Conservation (phyloP, 2,888 invertebrate genomes). For the Actias luna region DNA sequence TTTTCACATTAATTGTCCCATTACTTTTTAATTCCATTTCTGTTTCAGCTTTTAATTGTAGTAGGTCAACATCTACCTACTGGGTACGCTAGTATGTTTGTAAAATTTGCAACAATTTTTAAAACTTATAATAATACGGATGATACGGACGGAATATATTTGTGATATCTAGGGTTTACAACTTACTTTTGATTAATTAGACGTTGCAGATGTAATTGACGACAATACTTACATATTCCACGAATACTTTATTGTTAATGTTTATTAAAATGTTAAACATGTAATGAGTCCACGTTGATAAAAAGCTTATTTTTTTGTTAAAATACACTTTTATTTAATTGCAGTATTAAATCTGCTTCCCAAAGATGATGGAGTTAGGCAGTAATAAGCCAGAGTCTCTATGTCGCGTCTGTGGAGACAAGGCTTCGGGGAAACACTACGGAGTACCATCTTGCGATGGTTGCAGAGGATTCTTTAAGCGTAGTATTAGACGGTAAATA, state of each 20-base stretch:
- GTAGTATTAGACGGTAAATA: constrained; percentile 90
- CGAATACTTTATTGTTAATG: neutral
- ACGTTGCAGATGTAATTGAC: neutral
- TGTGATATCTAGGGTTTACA: too few relatives aligned
- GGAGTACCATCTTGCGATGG: constrained; percentile 93
- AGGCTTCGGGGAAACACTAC: constrained; percentile 91
- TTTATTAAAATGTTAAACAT: neutral
- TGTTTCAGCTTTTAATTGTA: too few relatives aligned
- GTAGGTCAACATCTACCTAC: too few relatives aligned
- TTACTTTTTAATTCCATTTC: too few relatives aligned
- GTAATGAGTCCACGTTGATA: neutral
- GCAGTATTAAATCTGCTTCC: neutral
- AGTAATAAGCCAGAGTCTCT: constrained; percentile 81
- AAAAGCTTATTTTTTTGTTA: neutral
- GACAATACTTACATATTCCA: neutral
- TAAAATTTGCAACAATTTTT: too few relatives aligned
- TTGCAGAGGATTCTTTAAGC: constrained; percentile 96
- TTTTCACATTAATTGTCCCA: too few relatives aligned
- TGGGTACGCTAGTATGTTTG: too few relatives aligned
- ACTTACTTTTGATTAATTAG: neutral
- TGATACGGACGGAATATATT: too few relatives aligned
- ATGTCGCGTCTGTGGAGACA: constrained; percentile 94
- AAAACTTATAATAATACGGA: too few relatives aligned
- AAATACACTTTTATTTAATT: neutral
- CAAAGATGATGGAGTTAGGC: constrained; percentile 43